These are phyloP conservation scores for Gymnoscopelus microlampas DNA, from an alignment of 2,797 vertebrate genomes.

Conservation along the genomic window DNA sequence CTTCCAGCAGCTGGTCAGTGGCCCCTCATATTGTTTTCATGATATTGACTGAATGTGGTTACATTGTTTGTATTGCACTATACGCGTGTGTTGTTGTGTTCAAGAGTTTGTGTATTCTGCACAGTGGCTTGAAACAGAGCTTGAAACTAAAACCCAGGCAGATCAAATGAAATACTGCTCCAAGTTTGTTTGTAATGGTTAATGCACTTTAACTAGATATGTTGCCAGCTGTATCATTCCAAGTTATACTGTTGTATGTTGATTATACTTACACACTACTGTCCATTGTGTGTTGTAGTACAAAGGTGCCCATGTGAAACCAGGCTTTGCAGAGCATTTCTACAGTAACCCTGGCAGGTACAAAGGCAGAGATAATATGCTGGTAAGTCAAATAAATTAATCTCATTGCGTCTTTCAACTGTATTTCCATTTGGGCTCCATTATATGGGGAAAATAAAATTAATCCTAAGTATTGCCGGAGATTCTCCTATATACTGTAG, in stretches of 20 bases:
- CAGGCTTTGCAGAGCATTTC: constrained; percentile 99
- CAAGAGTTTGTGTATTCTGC: not conserved
- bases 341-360: constrained; percentile 99
- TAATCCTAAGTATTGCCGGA: too few relatives aligned
- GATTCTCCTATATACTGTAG: too few relatives aligned
- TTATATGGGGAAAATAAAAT: too few relatives aligned
- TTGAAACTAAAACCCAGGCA: too few relatives aligned
- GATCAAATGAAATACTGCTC: too few relatives aligned
- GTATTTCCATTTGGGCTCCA: too few relatives aligned
- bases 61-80: too few relatives aligned
- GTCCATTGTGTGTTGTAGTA: constrained; percentile 85
- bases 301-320: constrained; percentile 99
- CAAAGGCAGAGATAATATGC: constrained; percentile 99
- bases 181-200: too few relatives aligned
- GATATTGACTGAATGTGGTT: not conserved
- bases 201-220: not conserved
- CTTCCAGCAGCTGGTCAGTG: constrained; percentile 96
- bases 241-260: not conserved
- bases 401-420: constrained; percentile 2
- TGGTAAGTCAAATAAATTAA: constrained; percentile 83
- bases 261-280: constrained; percentile 1
- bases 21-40: not conserved
- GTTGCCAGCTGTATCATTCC: not conserved
- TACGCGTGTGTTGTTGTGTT: too few relatives aligned
- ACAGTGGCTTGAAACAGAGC: not conserved